phyloP scores from a whole-genome alignment of 1,140 invertebrate genomes.

The Temnothorax longispinosus region DNA sequence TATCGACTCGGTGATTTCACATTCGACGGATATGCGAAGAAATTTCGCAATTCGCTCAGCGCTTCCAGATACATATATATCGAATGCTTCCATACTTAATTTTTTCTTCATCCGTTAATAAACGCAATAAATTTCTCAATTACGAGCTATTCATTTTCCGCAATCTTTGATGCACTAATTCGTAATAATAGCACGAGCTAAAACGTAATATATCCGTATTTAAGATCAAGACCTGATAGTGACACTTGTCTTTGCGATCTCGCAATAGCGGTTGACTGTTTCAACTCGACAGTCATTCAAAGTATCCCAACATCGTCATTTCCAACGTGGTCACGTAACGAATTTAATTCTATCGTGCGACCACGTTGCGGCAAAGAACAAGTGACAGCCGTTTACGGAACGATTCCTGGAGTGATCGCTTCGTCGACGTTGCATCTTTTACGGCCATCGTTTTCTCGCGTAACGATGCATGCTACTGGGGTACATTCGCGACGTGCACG shows the following conservation, averaged over 20 bases:
- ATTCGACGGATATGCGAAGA: background rate
- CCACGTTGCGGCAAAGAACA: background rate
- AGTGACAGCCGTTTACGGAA: conserved; percentile 5
- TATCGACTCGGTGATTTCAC: conserved; percentile 23
- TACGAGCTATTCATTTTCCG: background rate
- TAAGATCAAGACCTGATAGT: background rate
- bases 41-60: background rate
- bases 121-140: background rate
- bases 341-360: background rate
- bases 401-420: conserved; percentile 14
- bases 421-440: conserved; percentile 44
- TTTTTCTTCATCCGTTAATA: background rate
- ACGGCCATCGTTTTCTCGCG: conserved; percentile 17
- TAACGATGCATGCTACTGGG: conserved; percentile 26
- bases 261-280: background rate
- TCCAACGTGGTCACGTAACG: background rate
- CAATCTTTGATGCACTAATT: background rate
- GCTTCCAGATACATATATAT: background rate
- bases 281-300: conserved; percentile 1
- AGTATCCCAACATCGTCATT: background rate
- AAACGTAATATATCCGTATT: background rate
- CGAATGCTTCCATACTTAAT: background rate
- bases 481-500: conserved; percentile 40
- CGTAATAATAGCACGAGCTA: background rate
- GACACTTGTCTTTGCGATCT: conserved; percentile 2